These are phyloP conservation scores for Noctuana brunneofusca DNA, from an alignment of 2,888 invertebrate species.

Conservation along the genomic window DNA sequence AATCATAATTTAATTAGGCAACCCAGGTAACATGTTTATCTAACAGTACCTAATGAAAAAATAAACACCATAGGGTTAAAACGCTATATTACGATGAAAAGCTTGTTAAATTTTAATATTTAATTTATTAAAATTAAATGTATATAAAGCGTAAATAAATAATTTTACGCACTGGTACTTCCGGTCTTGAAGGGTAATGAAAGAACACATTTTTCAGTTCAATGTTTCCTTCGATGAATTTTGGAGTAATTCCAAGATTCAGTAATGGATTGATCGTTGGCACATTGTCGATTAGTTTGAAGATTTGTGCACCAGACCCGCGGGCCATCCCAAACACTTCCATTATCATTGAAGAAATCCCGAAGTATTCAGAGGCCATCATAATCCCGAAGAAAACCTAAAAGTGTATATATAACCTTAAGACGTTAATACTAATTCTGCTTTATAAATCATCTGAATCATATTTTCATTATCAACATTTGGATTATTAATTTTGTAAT, in stretches of 20 bases:
- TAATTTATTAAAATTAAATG: too few relatives aligned
- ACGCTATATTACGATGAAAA: too few relatives aligned
- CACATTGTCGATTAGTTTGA: conserved; percentile 88
- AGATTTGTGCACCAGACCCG: conserved; percentile 91
- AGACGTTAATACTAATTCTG: neutral
- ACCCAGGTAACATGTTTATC: too few relatives aligned
- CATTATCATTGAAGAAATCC: conserved; percentile 91
- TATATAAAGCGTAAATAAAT: too few relatives aligned
- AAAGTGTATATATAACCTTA: neutral
- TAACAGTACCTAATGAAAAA: too few relatives aligned
- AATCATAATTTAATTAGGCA: too few relatives aligned
- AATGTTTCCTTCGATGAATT: conserved; percentile 85
- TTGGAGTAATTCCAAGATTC: conserved; percentile 83
- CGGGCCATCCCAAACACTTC: conserved; percentile 90
- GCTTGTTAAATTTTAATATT: too few relatives aligned
- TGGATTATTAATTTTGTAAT: too few relatives aligned
- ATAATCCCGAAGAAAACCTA: conserved; percentile 92
- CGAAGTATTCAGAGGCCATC: conserved; percentile 89
- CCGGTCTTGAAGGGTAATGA: conserved; percentile 90
- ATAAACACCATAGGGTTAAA: too few relatives aligned
- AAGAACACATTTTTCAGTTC: conserved; percentile 89
- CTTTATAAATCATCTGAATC: too few relatives aligned
- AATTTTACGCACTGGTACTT: conserved; percentile 83
- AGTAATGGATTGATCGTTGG: conserved; percentile 89
- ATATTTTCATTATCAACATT: too few relatives aligned